phyloP scores from a whole-genome alignment of 2,113 vertebrate species.

The Plectropomus leopardus region DNA sequence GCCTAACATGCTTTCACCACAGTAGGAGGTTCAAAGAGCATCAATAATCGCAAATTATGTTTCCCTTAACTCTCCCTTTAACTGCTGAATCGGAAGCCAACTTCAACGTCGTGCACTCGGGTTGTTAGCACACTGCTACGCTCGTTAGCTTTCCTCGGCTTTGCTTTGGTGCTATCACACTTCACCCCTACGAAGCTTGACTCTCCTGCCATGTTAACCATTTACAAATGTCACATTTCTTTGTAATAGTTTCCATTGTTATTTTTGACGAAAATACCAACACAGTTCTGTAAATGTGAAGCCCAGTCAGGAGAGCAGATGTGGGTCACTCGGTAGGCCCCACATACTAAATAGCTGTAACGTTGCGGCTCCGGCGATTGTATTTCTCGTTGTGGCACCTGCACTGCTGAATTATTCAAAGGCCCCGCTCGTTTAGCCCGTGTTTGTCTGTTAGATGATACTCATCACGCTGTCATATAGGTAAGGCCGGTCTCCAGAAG shows the following conservation, averaged over 20 bases:
- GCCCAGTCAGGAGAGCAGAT: constrained; percentile 26
- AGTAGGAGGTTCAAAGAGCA: too few species aligned
- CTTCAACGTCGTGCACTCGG: constrained; percentile 19
- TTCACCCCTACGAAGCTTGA: background rate
- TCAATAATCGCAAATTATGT: too few species aligned
- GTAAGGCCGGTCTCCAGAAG: constrained; percentile 25
- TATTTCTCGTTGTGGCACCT: constrained; percentile 76
- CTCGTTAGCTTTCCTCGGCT: constrained; percentile 7
- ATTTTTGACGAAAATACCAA: background rate
- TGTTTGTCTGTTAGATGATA: constrained; percentile 76
- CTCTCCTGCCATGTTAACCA: background rate
- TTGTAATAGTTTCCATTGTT: background rate
- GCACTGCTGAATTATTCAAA: constrained; percentile 79
- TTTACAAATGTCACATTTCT: rapidly evolving
- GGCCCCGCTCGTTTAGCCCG: constrained; percentile 60
- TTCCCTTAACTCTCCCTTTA: too few species aligned
- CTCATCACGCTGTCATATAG: constrained; percentile 53
- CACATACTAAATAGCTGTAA: constrained; percentile 36
- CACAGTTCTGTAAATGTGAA: background rate
- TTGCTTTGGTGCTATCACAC: background rate
- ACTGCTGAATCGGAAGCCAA: too few species aligned
- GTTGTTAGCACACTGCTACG: constrained; percentile 26
- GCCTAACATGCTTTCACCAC: too few species aligned
- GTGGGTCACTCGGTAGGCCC: constrained; percentile 69
- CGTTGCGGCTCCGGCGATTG: constrained; percentile 61